A percentile compares a stretch with the other conserved stretches of the same genome.
Conservation (phyloP, 2,113 vertebrate species). For the Ascaphus truei region DNA sequence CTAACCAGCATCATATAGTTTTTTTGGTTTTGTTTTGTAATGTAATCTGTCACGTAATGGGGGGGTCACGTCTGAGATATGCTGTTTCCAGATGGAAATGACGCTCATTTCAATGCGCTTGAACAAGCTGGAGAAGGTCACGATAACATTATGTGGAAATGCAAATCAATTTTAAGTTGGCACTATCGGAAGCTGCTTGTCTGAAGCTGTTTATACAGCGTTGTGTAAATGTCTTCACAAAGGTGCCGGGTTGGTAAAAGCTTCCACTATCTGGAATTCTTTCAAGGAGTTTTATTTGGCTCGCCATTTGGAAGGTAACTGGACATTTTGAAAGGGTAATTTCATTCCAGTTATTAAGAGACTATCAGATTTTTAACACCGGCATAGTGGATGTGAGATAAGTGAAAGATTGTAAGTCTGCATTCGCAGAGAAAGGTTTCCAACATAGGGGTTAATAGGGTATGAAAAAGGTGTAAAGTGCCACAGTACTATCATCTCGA, state of each 20-base stretch:
- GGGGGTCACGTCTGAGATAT: not conserved
- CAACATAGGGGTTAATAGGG: too few relatives aligned
- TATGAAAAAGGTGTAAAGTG: too few relatives aligned
- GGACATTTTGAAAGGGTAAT: not conserved
- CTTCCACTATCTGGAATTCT: slow-evolving; percentile 5
- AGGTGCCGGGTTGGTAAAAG: not conserved
- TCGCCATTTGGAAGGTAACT: not conserved
- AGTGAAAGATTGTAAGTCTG: too few relatives aligned
- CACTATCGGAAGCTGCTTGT: not conserved
- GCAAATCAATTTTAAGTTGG: not conserved
- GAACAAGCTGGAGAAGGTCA: not conserved
- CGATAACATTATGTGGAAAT: not conserved
- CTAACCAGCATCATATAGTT: not conserved
- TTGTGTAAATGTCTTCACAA: not conserved
- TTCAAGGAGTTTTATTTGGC: not conserved
- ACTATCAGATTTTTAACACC: too few relatives aligned
- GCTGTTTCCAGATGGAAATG: not conserved
- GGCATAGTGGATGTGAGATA: too few relatives aligned
- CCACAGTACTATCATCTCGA: too few relatives aligned
- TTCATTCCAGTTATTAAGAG: too few relatives aligned
- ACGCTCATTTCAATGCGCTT: not conserved
- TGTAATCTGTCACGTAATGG: not conserved
- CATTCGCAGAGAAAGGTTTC: too few relatives aligned
- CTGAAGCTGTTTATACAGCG: slow-evolving; percentile 7
- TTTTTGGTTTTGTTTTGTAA: too few relatives aligned